phyloP scores from a whole-genome alignment of 1,140 invertebrate genomes.

The Proales similis region DNA sequence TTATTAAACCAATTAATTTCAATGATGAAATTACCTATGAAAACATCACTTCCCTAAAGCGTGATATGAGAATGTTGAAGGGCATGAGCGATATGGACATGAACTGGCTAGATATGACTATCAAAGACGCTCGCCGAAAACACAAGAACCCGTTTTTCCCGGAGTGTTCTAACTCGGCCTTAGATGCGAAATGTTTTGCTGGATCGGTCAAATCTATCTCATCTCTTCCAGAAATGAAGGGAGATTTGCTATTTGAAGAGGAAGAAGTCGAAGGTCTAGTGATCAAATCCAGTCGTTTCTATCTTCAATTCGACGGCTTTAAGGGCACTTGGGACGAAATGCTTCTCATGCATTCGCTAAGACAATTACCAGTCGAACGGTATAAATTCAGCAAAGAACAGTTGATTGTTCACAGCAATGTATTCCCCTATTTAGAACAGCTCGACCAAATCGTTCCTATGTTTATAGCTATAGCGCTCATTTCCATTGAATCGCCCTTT shows the following conservation, averaged over 20 bases:
- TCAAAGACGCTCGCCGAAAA: background rate
- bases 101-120: background rate
- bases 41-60: background rate
- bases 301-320: conserved; percentile 3
- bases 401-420: conserved; percentile 1
- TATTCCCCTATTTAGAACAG: conserved; percentile 33
- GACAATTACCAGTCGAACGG: background rate
- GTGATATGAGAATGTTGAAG: conserved; percentile 1
- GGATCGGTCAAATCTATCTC: no score
- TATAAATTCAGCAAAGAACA: conserved; percentile 17
- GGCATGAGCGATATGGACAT: conserved; percentile 27
- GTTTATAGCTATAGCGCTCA: conserved; percentile 10
- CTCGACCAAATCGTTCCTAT: conserved; percentile 14
- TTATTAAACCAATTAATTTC: conserved; percentile 2
- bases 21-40: background rate
- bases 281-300: conserved; percentile 15
- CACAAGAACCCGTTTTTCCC: no score
- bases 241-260: no score
- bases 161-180: no score
- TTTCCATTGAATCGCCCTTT: conserved; percentile 22
- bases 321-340: conserved; percentile 16
- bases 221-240: no score
- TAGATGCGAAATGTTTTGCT: no score
- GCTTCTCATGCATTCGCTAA: conserved; percentile 1
- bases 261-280: no score